Conservation (phyloP, 2,888 invertebrate species). For the Drosophila nigricruria region DNA sequence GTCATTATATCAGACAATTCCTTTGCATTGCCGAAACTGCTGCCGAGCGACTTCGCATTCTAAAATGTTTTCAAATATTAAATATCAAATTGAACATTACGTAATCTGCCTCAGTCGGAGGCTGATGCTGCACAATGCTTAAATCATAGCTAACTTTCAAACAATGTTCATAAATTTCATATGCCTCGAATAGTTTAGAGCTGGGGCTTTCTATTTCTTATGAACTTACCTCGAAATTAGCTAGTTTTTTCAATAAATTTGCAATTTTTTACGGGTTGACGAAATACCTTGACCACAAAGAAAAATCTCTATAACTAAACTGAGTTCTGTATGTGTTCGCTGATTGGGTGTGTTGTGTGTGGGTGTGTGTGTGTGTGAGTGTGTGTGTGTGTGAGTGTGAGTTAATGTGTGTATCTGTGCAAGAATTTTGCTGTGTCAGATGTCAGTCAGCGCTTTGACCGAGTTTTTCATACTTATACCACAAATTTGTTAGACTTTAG, state of each 20-base stretch:
- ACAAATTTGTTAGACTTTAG: neutral
- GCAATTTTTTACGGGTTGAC: conserved; percentile 83
- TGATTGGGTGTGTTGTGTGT: neutral
- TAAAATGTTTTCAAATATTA: conserved; percentile 23
- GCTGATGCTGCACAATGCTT: conserved; percentile 39
- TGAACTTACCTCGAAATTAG: conserved; percentile 83
- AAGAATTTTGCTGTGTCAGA: conserved; percentile 40
- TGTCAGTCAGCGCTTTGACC: neutral
- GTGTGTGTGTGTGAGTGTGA: neutral
- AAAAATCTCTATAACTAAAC: conserved; percentile 81
- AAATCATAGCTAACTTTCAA: conserved; percentile 5
- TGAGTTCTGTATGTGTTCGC: conserved; percentile 39
- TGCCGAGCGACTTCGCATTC: conserved; percentile 84
- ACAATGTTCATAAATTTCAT: conserved; percentile 22
- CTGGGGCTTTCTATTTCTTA: conserved; percentile 2
- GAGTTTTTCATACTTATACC: neutral
- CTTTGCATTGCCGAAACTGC: conserved; percentile 84
- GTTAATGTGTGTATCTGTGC: conserved; percentile 68
- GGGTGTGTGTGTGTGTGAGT: neutral
- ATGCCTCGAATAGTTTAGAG: neutral
- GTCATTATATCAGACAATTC: conserved; percentile 87
- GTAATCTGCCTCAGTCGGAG: conserved; percentile 29
- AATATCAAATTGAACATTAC: conserved; percentile 32
- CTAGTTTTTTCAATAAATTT: conserved; percentile 84
- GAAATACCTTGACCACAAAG: conserved; percentile 72